A percentile compares a stretch with the other conserved stretches of the same genome.
Evolutionary conservation across 35 echinoderm and acorn worm species (phyloP).

Genomic region (Stichopus chloronotus): DNA sequence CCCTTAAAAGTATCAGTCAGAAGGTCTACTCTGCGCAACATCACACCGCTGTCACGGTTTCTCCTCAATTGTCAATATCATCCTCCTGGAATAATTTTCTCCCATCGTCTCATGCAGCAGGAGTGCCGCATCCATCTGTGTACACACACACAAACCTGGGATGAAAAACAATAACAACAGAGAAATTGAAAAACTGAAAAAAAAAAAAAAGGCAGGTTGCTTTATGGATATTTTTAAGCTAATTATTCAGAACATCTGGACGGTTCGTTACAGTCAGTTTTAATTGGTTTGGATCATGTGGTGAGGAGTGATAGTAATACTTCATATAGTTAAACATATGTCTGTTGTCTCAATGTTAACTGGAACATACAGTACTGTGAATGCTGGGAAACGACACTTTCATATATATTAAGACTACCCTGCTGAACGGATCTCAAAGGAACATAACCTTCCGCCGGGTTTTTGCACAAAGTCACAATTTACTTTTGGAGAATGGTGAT

Average conservation of each 20-base stretch:
- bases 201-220: slow-evolving; percentile 10
- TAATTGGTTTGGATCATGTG: background rate
- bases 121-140: background rate
- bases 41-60: background rate
- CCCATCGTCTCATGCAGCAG: background rate
- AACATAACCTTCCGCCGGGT: background rate
- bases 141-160: background rate
- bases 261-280: background rate
- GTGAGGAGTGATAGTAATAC: background rate
- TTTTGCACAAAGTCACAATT: background rate
- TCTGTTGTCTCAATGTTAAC: too few species aligned
- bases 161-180: too few species aligned
- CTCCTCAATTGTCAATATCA: background rate
- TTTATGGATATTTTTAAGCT: slow-evolving; percentile 14
- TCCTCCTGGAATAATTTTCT: background rate
- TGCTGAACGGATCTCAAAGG: too few species aligned
- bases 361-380: background rate
- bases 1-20: background rate
- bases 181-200: background rate
- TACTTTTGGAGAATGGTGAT: too few species aligned
- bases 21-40: background rate
- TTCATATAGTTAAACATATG: too few species aligned
- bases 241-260: slow-evolving; percentile 43
- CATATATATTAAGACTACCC: background rate
- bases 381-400: background rate